These are phyloP conservation scores for Melanotaenia maccullochi DNA, from an alignment of 2,797 vertebrate genomes.

Conservation along the genomic window DNA sequence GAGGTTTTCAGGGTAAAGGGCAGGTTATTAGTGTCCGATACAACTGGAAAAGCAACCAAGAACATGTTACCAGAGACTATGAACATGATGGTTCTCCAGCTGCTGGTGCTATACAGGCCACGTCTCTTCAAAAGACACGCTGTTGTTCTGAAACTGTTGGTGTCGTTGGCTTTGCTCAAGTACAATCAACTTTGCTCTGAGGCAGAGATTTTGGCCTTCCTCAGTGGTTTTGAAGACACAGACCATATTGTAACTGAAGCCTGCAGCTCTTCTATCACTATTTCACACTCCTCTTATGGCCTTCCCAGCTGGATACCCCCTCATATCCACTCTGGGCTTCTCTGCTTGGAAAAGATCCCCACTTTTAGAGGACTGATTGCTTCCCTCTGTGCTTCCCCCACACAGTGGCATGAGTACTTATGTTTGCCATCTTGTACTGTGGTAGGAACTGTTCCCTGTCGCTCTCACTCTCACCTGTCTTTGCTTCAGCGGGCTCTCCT, in stretches of 20 bases:
- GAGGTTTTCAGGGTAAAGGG: constrained; percentile 57
- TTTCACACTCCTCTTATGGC: constrained; percentile 4
- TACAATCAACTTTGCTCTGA: constrained; percentile 68
- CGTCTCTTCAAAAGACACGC: constrained; percentile 75
- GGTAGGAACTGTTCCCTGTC: constrained; percentile 77
- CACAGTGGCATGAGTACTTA: constrained; percentile 87
- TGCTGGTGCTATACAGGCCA: constrained; percentile 79
- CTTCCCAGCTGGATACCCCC: constrained; percentile 82
- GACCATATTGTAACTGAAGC: constrained; percentile 8
- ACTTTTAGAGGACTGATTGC: constrained; percentile 82
- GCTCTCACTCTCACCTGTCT: constrained; percentile 80
- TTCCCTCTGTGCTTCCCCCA: constrained; percentile 76
- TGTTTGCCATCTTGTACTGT: constrained; percentile 77
- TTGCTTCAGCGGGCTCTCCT: constrained; percentile 86
- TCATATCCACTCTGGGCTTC: constrained; percentile 73
- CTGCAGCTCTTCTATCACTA: neutral
- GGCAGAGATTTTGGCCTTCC: constrained; percentile 80
- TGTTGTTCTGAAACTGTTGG: constrained; percentile 79
- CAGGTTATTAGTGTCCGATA: constrained; percentile 18
- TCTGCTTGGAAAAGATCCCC: constrained; percentile 79
- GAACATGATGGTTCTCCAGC: constrained; percentile 67
- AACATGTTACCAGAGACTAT: constrained; percentile 70
- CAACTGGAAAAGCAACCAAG: constrained; percentile 30
- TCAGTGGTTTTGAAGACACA: constrained; percentile 78
- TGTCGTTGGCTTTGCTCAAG: constrained; percentile 77